Evolutionary conservation across 1,140 invertebrate genomes (phyloP).

Genomic region (Drosophila pachea): DNA sequence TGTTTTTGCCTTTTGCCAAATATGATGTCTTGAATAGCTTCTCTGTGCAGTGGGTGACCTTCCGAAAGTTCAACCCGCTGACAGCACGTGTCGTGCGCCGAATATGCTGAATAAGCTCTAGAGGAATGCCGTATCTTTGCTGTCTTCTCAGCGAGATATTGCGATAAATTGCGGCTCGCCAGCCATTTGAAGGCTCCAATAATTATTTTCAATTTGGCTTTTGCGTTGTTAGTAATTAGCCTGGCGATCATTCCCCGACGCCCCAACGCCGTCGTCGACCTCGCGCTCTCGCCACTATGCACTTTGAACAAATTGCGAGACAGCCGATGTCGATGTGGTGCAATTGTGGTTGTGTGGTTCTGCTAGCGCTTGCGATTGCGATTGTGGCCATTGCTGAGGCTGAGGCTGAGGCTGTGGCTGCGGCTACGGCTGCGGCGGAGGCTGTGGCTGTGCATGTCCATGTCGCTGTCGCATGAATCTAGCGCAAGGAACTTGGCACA

Average conservation of each 20-base stretch:
- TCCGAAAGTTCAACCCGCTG: slow-evolving; percentile 47
- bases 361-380: no score
- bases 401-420: neutral
- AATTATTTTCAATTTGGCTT: slow-evolving; percentile 60
- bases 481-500: slow-evolving; percentile 75
- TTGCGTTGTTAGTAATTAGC: slow-evolving; percentile 73
- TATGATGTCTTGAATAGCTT: neutral
- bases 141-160: slow-evolving; percentile 17
- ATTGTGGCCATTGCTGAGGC: slow-evolving; percentile 1
- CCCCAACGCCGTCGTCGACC: neutral
- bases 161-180: slow-evolving; percentile 53
- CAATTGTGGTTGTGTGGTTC: no score
- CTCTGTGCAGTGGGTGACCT: slow-evolving; percentile 28
- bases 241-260: slow-evolving; percentile 31
- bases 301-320: slow-evolving; percentile 48
- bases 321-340: slow-evolving; percentile 29
- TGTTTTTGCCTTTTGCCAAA: neutral
- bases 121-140: slow-evolving; percentile 16
- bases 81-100: slow-evolving; percentile 9
- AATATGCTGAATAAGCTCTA: slow-evolving; percentile 19
- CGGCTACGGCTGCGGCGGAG: neutral
- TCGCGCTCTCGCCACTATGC: slow-evolving; percentile 30
- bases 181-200: slow-evolving; percentile 57
- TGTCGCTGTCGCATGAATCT: slow-evolving; percentile 66
- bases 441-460: slow-evolving; percentile 32